Conservation (phyloP, 1,140 invertebrate genomes). For the Eupristina koningsbergeri region DNA sequence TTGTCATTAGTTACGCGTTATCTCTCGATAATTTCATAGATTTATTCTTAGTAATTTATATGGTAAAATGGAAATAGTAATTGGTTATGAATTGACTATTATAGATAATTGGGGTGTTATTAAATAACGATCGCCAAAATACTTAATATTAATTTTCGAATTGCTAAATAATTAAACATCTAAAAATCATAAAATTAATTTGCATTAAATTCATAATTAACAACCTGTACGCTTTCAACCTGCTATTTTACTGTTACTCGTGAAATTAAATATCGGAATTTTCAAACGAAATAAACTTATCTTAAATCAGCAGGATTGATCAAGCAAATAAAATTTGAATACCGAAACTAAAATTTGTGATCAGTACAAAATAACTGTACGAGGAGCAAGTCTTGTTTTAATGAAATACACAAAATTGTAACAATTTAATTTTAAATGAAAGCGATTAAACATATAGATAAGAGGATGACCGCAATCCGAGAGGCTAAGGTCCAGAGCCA, state of each 20-base stretch:
- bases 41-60: not conserved
- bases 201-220: not conserved
- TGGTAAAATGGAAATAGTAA: not conserved
- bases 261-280: too few relatives aligned
- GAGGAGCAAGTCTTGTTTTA: not conserved
- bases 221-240: not conserved
- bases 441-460: conserved; percentile 1
- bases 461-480: not conserved
- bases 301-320: not conserved
- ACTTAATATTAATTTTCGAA: too few relatives aligned
- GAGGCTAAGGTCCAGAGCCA: not conserved
- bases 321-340: not conserved
- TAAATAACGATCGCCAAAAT: too few relatives aligned
- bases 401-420: conserved; percentile 1
- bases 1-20: not conserved
- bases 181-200: too few relatives aligned
- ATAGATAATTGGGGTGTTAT: not conserved
- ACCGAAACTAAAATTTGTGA: not conserved
- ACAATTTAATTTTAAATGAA: conserved; percentile 14
- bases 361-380: not conserved
- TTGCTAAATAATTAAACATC: too few relatives aligned
- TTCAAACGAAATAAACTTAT: too few relatives aligned
- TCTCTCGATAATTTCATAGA: conserved; percentile 4
- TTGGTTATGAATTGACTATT: not conserved
- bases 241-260: not conserved